Evolutionary conservation across 2,888 invertebrate species (phyloP).

Genomic region (Anarsia innoxiella): DNA sequence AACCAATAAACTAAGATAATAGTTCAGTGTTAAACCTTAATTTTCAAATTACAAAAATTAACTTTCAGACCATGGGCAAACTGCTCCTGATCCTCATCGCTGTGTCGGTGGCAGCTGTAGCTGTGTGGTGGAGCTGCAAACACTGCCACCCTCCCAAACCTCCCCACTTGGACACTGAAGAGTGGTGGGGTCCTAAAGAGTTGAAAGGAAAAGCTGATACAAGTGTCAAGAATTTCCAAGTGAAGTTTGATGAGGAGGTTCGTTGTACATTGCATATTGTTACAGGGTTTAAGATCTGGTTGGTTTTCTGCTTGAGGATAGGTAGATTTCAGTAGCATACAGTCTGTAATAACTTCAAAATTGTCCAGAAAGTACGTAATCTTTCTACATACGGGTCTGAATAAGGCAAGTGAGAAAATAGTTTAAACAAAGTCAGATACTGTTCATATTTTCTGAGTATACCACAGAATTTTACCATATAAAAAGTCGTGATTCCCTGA

Average conservation of each 20-base stretch:
- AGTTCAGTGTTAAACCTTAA: no score
- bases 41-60: no score
- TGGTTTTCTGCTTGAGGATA: no score
- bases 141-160: slow-evolving; percentile 22
- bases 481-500: no score
- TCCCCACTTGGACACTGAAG: slow-evolving; percentile 39
- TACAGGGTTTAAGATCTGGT: no score
- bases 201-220: slow-evolving; percentile 61
- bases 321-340: background rate
- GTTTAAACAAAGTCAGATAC: background rate
- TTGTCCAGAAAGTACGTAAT: background rate
- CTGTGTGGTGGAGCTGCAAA: slow-evolving; percentile 6
- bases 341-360: background rate
- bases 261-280: no score
- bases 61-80: no score
- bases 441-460: no score
- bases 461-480: no score
- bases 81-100: no score
- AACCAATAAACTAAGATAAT: no score
- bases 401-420: background rate
- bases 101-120: slow-evolving; percentile 3
- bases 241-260: slow-evolving; percentile 44
- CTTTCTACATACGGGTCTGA: background rate
- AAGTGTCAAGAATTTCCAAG: slow-evolving; percentile 74
- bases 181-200: slow-evolving; percentile 76